Base-by-base conservation (phyloP, 2,797 vertebrate species). In the Eidolon dupreanum region DNA sequence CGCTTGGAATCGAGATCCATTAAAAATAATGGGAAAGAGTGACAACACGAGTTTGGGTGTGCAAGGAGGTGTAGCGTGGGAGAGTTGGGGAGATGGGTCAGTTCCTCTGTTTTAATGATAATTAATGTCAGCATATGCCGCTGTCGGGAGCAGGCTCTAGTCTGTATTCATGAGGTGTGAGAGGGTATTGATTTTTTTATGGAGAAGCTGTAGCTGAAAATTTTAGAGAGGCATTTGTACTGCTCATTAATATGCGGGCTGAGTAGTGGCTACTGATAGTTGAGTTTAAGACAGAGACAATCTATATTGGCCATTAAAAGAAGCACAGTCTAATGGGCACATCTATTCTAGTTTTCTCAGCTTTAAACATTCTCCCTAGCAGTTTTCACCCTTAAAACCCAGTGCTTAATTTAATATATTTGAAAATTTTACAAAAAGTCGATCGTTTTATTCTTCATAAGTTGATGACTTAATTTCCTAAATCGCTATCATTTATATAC, bases 181-280 rank as follows among this genome's bases (percentile, higher is more conserved):
- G 89, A 92, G 81, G 88, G 77, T 98, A 98, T 98, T 98, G 98
- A 98, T 98, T 98, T 98, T 97, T 97, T 98, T 98, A 98, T 98
- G 98, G 98, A 49, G 75, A 98, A 19, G 92, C 86, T 96, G 97
- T 97, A 98, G 97, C 97, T 97, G 98, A 98, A 98, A 96, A 97
- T 98, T 98, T 98, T 95, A 98, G 98, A 98, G 96, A 97, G 59
- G 83, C 93, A 97, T 98, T 98, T 95, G 91, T 93, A 84, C 95
- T 97, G 94, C 92, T 98, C 97, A 98, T 98, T 98, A 98, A 98
- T 97, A 98, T 98, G 97, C 98, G 22, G 97, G 96, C 94, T 95
- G 96, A 92, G 93, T 96, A 96, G 97, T 96, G 95, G 95, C 95
- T 97, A 97, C 98, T 55, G 97, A 98, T 97, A 98, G 97, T 96